Evolutionary conservation across 2,113 vertebrate species (phyloP).

Genomic region (Carettochelys insculpta): DNA sequence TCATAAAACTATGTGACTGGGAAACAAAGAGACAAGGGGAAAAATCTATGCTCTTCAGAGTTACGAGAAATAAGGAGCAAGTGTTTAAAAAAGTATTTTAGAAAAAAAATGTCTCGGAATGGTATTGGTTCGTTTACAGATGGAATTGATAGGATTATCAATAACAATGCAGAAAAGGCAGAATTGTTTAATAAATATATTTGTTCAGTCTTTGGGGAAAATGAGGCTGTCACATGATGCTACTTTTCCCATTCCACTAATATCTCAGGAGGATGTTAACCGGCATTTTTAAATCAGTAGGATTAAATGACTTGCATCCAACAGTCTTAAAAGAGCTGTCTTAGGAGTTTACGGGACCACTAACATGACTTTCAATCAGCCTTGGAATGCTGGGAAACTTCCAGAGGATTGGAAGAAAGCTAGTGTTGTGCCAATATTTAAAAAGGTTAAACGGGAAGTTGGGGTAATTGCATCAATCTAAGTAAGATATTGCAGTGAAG

Average conservation of each 20-base stretch:
- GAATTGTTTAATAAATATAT: not conserved
- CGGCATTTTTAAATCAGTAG: not conserved
- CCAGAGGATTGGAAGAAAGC: not conserved
- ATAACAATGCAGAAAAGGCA: not conserved
- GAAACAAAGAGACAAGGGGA: not conserved
- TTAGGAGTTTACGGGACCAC: not conserved
- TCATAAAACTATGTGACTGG: no score
- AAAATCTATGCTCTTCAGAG: not conserved
- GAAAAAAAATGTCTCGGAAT: not conserved
- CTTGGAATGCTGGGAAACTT: not conserved
- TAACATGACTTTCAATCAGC: not conserved
- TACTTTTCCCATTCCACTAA: not conserved
- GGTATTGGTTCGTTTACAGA: not conserved
- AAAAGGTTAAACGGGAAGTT: not conserved
- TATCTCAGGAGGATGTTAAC: not conserved
- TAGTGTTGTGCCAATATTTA: not conserved
- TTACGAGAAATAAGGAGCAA: not conserved
- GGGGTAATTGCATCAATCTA: not conserved
- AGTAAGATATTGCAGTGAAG: no score
- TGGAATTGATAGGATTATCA: not conserved
- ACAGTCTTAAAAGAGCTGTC: not conserved
- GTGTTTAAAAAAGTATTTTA: not conserved
- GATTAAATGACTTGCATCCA: not conserved
- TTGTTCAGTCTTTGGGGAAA: not conserved
- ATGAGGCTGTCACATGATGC: not conserved